Evolutionary conservation across 2,113 vertebrate genomes (phyloP).

Genomic region (Cricetomys ansorgei): DNA sequence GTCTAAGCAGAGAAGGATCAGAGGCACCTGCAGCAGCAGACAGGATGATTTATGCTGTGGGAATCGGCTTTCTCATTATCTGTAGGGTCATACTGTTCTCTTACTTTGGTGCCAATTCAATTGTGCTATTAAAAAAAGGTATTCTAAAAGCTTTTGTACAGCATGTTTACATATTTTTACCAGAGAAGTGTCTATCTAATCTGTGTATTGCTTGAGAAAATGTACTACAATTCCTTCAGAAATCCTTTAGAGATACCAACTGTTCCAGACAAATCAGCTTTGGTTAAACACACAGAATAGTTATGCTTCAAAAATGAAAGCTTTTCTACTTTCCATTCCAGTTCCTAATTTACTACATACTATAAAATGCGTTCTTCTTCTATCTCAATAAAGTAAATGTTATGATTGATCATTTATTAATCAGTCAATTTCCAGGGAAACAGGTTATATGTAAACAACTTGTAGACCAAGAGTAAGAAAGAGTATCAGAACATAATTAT

Average conservation of each 20-base stretch:
- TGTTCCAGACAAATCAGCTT: background rate
- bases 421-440: background rate
- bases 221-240: background rate
- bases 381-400: background rate
- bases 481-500: background rate
- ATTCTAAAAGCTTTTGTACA: background rate
- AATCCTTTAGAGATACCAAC: background rate
- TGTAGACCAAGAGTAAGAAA: background rate
- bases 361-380: background rate
- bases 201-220: background rate
- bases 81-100: background rate
- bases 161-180: background rate
- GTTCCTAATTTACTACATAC: background rate
- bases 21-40: background rate
- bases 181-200: background rate
- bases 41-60: background rate
- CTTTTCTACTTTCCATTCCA: background rate
- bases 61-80: background rate
- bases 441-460: background rate
- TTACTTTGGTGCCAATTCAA: background rate
- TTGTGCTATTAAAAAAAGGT: background rate
- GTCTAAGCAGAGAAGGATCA: background rate
- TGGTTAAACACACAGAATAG: background rate
- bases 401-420: background rate
- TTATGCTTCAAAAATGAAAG: background rate